A percentile compares a stretch with the other conserved stretches of the same genome.
Conservation (phyloP, 2,113 vertebrate genomes). For the Rhipidura dahli region DNA sequence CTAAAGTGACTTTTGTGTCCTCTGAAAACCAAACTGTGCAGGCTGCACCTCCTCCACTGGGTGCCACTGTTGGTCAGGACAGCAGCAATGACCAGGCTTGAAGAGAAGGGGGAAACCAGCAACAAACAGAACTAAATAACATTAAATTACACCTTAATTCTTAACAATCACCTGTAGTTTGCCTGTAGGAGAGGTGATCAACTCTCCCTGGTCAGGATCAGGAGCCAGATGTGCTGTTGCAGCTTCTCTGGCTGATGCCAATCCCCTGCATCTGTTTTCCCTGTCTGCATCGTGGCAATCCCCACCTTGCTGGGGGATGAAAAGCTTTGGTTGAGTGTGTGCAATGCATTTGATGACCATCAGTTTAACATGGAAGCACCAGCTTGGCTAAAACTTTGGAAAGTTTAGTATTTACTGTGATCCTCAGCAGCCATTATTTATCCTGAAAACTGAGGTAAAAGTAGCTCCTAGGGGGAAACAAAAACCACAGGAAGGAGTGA, state of each 20-base stretch:
- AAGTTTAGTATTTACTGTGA: not conserved
- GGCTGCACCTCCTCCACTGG: conserved; percentile 9
- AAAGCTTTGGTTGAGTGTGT: not conserved
- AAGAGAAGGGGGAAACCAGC: not conserved
- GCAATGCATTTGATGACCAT: not conserved
- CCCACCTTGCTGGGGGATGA: not conserved
- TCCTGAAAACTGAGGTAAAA: not conserved
- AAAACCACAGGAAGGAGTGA: not conserved
- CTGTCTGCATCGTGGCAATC: not conserved
- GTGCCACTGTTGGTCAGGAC: conserved; percentile 41
- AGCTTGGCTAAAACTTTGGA: not conserved
- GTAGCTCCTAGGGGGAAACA: not conserved
- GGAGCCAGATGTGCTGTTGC: not conserved
- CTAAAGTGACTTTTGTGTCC: not conserved
- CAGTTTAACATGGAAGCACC: not conserved
- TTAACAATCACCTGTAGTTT: not conserved
- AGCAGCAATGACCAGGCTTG: not conserved
- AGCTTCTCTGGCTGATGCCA: not conserved
- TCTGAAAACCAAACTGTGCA: not conserved
- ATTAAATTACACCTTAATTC: not conserved
- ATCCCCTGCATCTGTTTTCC: not conserved
- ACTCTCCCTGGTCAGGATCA: not conserved
- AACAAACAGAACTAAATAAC: not conserved
- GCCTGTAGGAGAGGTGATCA: not conserved
- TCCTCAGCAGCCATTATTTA: not conserved